Evolutionary conservation across 2,888 invertebrate species (phyloP).

Genomic region (Campoletis raptor): DNA sequence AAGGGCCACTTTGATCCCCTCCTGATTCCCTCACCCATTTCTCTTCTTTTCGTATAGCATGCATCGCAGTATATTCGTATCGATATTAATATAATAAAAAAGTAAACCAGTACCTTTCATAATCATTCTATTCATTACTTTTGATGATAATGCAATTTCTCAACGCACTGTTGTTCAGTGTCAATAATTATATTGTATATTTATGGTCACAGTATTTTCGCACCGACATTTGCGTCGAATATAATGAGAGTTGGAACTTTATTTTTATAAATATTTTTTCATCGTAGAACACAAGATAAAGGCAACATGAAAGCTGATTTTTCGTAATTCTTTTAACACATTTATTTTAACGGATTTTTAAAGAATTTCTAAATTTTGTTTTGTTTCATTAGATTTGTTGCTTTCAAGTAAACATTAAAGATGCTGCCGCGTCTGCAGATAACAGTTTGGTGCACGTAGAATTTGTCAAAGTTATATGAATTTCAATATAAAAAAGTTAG

Average conservation of each 20-base stretch:
- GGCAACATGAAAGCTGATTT: neutral
- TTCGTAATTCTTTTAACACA: neutral
- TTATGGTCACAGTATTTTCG: neutral
- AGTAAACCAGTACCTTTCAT: neutral
- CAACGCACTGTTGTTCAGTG: neutral
- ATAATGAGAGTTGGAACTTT: too few species aligned
- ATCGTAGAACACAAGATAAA: neutral
- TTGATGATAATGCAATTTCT: neutral
- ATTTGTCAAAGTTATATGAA: neutral
- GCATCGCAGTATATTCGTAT: slow-evolving; percentile 42
- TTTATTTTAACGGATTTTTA: neutral
- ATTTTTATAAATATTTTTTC: neutral
- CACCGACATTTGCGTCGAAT: neutral
- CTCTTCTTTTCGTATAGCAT: slow-evolving; percentile 20
- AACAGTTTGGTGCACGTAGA: too few species aligned
- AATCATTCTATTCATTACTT: neutral
- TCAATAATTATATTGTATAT: neutral
- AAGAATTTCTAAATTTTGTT: neutral
- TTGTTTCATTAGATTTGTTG: neutral
- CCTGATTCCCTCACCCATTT: slow-evolving; percentile 26
- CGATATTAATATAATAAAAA: slow-evolving; percentile 36
- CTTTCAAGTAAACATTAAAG: neutral
- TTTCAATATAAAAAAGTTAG: neutral
- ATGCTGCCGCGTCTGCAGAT: too few species aligned
- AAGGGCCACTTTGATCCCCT: slow-evolving; percentile 67